A percentile compares a stretch with the other conserved stretches of the same genome.
phyloP scores from a whole-genome alignment of 2,113 vertebrate genomes.

The Melanocharis versteri region DNA sequence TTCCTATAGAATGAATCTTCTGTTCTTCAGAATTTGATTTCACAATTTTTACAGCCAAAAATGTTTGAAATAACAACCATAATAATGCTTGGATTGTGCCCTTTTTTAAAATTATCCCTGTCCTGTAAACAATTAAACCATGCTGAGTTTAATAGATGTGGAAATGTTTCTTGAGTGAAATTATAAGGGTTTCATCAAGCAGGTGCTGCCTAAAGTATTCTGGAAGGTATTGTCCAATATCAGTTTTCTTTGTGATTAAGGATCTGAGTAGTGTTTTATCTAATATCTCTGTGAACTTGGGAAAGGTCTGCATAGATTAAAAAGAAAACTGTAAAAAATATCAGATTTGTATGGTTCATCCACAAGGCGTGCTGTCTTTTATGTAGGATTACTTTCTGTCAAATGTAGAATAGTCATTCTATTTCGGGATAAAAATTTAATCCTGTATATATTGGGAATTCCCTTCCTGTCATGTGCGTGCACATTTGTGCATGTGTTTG shows the following conservation, averaged over 20 bases:
- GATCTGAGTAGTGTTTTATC: background rate
- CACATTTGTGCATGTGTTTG: background rate
- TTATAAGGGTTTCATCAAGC: background rate
- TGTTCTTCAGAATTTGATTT: background rate
- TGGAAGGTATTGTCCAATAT: background rate
- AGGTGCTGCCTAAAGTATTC: background rate
- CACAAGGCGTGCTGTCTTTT: background rate
- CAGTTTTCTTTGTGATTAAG: background rate
- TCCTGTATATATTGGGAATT: background rate
- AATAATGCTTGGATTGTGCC: background rate
- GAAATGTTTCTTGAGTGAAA: background rate
- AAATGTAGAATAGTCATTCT: background rate
- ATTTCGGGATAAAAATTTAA: background rate
- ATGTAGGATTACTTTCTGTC: background rate
- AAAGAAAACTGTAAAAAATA: background rate
- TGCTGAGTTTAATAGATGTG: background rate
- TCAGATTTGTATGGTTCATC: background rate
- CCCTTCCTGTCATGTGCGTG: fast-evolving
- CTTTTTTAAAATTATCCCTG: background rate
- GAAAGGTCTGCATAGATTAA: background rate
- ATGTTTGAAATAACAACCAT: background rate
- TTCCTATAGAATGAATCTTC: background rate
- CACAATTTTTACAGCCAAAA: background rate
- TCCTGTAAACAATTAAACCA: background rate
- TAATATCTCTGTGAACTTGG: background rate